Percentiles rank a stretch among this genome's conserved stretches.
Evolutionary conservation across 1,140 invertebrate species (phyloP).

Genomic region (Lepidurus arcticus): DNA sequence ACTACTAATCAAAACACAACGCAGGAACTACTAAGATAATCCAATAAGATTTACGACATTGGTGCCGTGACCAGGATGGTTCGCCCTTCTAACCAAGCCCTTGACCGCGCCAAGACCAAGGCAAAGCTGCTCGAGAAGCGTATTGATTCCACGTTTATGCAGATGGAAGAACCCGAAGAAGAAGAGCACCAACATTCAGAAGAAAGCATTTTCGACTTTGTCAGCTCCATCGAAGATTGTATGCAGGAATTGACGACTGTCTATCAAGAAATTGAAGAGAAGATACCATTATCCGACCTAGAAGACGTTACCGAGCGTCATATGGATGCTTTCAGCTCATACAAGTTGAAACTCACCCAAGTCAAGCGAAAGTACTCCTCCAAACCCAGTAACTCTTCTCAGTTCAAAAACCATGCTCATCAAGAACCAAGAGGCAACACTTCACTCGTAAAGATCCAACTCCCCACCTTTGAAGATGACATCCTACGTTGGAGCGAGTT

Average conservation of each 20-base stretch:
- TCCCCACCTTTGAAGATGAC: not conserved
- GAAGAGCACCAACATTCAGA: not conserved
- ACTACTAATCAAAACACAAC: no score
- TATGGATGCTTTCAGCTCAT: not conserved
- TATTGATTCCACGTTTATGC: not conserved
- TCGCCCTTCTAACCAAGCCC: not conserved
- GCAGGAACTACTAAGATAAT: not conserved
- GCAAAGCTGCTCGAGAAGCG: not conserved
- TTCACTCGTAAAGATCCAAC: not conserved
- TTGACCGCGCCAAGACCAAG: not conserved
- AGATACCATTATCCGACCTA: not conserved
- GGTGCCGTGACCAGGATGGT: not conserved
- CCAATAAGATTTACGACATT: not conserved
- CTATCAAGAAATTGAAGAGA: not conserved
- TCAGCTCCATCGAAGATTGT: not conserved
- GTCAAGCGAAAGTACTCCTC: not conserved
- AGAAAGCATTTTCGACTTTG: not conserved
- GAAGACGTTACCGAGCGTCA: constrained; percentile 4
- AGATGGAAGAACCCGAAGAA: not conserved
- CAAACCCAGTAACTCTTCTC: not conserved
- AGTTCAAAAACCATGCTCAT: not conserved
- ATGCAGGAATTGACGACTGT: not conserved
- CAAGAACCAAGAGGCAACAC: not conserved
- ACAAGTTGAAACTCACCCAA: not conserved
- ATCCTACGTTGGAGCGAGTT: not conserved